Base-by-base conservation (phyloP, 1,140 invertebrate species). In the Hycleus phaleratus region DNA sequence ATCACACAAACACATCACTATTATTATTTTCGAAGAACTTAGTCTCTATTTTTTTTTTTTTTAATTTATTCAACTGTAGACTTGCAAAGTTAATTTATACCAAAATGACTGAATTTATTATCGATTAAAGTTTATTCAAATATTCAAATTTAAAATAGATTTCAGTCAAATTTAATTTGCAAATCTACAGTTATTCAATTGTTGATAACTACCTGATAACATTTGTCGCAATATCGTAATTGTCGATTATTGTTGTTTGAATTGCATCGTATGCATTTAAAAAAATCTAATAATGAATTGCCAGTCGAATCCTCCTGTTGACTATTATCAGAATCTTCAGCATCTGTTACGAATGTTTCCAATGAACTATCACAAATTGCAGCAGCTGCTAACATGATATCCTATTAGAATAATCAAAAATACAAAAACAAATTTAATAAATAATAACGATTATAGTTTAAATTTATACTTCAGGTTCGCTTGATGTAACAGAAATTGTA, bases 141-240 rank as follows among this genome's bases (percentile, higher is more conserved):
- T 12, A 12, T 12, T 12, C 0, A 1, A 12, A 2, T 18, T 18
- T 18, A 18, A 18, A 18, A 18, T 18, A 18, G 18, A 18, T 18
- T 32, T 32, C 32, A 32, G 32, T 32, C 32, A 7, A 44, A 54
- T 42, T 42, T 7, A 39, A 44, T 40, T 60, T 63, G 59, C 56
- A 62, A 64, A 67, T 61, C 58, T 58, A 47, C 47, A 54, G 43
- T 9, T 38, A 46, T 46, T 45, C 46, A 44, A 59, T 61, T 39
- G 39, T 44, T 26, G 55, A 62, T 65, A 68, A 51, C 59, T 71
- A 71, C 82, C 80, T 82, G 78, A 67, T 79, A 85, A 67, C 84
- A 86, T 71, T 81, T 82, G 71, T 83, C 78, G 71, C 84, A 86
- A 72, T 81, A 85, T 42, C 80, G 74, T 69, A 80, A 85, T 38